These are phyloP conservation scores for Apteryx mantelli DNA, from an alignment of 2,113 vertebrate species.

Conservation along the genomic window DNA sequence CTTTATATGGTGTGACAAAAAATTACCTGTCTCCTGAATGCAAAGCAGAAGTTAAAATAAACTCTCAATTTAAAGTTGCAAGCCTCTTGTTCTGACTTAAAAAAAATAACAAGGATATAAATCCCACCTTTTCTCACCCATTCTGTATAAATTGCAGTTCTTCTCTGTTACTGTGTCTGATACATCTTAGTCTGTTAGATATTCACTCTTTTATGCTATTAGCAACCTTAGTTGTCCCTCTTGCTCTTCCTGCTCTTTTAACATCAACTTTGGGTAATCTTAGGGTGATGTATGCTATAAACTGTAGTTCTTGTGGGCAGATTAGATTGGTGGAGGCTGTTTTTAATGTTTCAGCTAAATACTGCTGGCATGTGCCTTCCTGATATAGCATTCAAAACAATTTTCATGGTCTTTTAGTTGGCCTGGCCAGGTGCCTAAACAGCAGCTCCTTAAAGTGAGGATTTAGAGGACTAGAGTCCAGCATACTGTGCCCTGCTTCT, in stretches of 20 bases:
- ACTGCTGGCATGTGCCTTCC: not conserved
- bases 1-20: slow-evolving; percentile 32
- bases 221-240: not conserved
- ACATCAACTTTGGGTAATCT: not conserved
- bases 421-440: not conserved
- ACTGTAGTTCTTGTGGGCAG: not conserved
- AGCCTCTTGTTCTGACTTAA: not conserved
- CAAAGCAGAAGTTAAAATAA: slow-evolving; percentile 47
- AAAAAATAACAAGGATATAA: not conserved
- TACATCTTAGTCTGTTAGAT: not conserved
- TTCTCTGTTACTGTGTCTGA: not conserved
- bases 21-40: slow-evolving; percentile 46
- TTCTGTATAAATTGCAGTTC: not conserved
- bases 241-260: not conserved
- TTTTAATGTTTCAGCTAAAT: not conserved
- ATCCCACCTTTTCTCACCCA: not conserved
- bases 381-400: not conserved
- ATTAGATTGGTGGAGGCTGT: not conserved
- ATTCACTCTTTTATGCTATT: not conserved
- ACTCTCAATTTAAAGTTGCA: not conserved
- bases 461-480: not conserved
- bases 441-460: not conserved
- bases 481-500: not conserved
- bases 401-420: not conserved
- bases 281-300: not conserved